Percentiles rank a stretch among this genome's conserved stretches.
These are phyloP conservation scores for Sebastes minor DNA, from an alignment of 2,797 vertebrate genomes.

Conservation along the genomic window DNA sequence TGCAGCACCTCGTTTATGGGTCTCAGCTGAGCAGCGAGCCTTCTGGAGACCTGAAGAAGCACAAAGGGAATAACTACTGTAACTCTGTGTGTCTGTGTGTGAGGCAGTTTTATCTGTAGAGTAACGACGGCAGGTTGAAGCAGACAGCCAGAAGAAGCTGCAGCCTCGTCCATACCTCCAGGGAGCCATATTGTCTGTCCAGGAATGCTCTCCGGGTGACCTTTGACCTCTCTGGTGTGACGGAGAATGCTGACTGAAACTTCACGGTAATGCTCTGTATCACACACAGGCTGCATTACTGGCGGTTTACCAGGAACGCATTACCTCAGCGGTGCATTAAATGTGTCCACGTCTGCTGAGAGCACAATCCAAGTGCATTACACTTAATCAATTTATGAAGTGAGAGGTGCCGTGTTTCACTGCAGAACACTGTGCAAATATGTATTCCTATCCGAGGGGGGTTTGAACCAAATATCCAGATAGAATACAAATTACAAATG, in stretches of 20 bases:
- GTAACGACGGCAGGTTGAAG: slow-evolving; percentile 26
- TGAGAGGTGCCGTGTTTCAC: slow-evolving; percentile 7
- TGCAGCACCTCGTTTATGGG: neutral
- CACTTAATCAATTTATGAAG: slow-evolving; percentile 28
- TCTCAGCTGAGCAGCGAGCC: neutral
- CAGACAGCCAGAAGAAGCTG: slow-evolving; percentile 66
- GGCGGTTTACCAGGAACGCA: slow-evolving; percentile 36
- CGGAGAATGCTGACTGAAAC: slow-evolving; percentile 37
- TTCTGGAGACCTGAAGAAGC: neutral
- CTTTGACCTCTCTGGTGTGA: slow-evolving; percentile 52
- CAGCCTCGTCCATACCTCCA: slow-evolving; percentile 56
- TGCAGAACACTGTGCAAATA: neutral
- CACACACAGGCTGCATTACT: slow-evolving; percentile 2
- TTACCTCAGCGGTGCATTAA: slow-evolving; percentile 32
- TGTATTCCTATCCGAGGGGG: neutral
- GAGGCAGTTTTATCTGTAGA: slow-evolving; percentile 14
- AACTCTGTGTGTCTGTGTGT: neutral
- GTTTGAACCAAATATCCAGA: neutral
- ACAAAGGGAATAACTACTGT: slow-evolving; percentile 10
- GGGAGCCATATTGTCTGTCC: slow-evolving; percentile 62
- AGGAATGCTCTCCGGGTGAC: slow-evolving; percentile 63
- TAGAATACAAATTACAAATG: neutral
- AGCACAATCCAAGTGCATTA: neutral
- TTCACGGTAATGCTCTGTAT: slow-evolving; percentile 14
- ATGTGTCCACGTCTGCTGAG: slow-evolving; percentile 22